Evolutionary conservation across 2,888 invertebrate genomes (phyloP), one percentile per base, ranked within the genome.

Genomic region (Drosophila rubida): DNA sequence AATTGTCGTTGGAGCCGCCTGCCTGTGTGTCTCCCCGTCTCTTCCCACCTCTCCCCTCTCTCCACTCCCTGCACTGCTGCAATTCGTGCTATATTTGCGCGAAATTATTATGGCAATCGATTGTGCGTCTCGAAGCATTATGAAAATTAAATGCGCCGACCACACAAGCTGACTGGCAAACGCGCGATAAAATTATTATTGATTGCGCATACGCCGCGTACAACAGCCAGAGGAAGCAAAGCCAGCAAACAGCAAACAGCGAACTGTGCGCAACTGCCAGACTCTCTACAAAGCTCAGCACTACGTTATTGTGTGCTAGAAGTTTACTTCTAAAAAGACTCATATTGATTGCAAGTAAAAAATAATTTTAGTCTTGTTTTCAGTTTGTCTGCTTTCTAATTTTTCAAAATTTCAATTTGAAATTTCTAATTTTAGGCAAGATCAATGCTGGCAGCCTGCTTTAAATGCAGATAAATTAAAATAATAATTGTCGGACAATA

Each of bases 51-150:
- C 39, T 11, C 32, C 9, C 9, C 30, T 35, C 4, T n/a, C 37
- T 2, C 45, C 16, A 19, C 13, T 42, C n/a, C 9, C 54, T 54
- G 13, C 42, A 23, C 44, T 44, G 42, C 44, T 54, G 37, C 39
- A 42, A 50, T 67, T 63, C 55, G 62, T 67, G 79, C 76, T 78
- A 69, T 73, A 78, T 75, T 69, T 85, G 86, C 76, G 76, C 66
- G 68, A 85, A 83, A 85, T 81, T 87, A 83, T 85, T 85, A 87
- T 82, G 71, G 69, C 88, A 87, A 87, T 82, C 86, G 88, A 87
- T 87, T 85, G 69, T 74, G 75, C 49, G 73, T 77, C 60, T 62
- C 58, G 41, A 63, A 49, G 42, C 53, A 54, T 72, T 66, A 83
- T 74, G 69, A 84, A 77, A 83, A 74, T 69, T 80, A 73, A 83